Conservation (phyloP, 2,888 invertebrate genomes). For the Boloria euphrosyne region DNA sequence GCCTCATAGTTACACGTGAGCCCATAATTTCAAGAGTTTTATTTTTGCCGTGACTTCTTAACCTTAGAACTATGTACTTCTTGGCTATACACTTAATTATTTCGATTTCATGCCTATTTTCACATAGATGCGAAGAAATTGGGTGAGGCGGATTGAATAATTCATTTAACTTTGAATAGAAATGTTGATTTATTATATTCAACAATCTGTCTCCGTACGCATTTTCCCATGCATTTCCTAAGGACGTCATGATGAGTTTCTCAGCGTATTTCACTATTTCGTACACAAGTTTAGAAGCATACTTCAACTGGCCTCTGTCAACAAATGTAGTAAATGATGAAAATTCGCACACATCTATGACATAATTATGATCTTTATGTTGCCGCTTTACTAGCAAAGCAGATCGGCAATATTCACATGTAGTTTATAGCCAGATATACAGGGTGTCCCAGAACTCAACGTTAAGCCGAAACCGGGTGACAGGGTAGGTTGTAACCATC, state of each 20-base stretch:
- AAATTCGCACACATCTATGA: background rate
- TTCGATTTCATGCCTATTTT: slow-evolving; percentile 13
- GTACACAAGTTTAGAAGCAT: slow-evolving; percentile 2
- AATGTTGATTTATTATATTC: background rate
- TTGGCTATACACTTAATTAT: slow-evolving; percentile 2
- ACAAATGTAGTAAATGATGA: slow-evolving; percentile 4
- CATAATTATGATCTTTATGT: slow-evolving; percentile 5
- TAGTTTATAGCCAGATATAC: too few species aligned
- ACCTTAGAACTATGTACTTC: slow-evolving; percentile 6
- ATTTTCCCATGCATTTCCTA: background rate
- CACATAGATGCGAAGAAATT: background rate
- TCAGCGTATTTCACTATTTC: slow-evolving; percentile 4
- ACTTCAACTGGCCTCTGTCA: background rate
- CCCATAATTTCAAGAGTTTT: too few species aligned
- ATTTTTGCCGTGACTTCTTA: too few species aligned
- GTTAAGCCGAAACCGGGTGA: too few species aligned
- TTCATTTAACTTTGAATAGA: slow-evolving; percentile 1
- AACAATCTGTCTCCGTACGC: background rate
- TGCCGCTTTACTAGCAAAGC: background rate
- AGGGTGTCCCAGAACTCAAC: too few species aligned
- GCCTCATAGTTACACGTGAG: too few species aligned
- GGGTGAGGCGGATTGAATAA: slow-evolving; percentile 4
- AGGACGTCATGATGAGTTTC: background rate
- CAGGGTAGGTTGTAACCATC: too few species aligned
- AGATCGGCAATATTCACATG: too few species aligned